These are phyloP conservation scores for Polyommatus icarus DNA, from an alignment of 2,888 invertebrate species.

Conservation along the genomic window DNA sequence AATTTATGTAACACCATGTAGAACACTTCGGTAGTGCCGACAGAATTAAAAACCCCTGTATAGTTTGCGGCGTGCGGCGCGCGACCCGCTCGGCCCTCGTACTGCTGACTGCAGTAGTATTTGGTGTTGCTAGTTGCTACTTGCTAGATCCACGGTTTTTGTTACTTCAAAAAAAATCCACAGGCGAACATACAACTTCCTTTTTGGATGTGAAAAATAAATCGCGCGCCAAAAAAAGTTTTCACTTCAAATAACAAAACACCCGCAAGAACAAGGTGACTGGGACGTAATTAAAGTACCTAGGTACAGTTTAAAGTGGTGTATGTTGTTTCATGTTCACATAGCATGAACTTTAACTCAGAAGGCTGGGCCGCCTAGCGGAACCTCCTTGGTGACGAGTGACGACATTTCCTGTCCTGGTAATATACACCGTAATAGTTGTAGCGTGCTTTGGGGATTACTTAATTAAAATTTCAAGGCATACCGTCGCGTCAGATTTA, in stretches of 20 bases:
- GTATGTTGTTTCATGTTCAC: conserved; percentile 61
- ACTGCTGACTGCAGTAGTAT: too few species aligned
- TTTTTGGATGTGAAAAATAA: too few species aligned
- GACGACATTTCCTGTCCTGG: conserved; percentile 51
- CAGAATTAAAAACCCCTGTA: too few species aligned
- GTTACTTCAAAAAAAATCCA: too few species aligned
- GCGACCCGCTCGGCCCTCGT: too few species aligned
- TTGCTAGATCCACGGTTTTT: too few species aligned
- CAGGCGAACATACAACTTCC: too few species aligned
- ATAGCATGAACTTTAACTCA: conserved; percentile 61
- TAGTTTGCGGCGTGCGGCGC: too few species aligned
- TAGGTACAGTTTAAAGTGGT: conserved; percentile 23
- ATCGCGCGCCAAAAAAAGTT: too few species aligned
- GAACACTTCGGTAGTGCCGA: too few species aligned
- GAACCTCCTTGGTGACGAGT: conserved; percentile 60
- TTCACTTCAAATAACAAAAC: neutral
- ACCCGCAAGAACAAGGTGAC: neutral
- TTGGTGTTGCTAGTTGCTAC: too few species aligned
- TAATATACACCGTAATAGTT: conserved; percentile 62
- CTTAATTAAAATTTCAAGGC: neutral
- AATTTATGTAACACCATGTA: too few species aligned
- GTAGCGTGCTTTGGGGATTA: conserved; percentile 22
- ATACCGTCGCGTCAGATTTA: neutral
- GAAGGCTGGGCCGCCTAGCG: conserved; percentile 60
- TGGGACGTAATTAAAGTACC: conserved; percentile 6